phyloP scores from a whole-genome alignment of 2,797 vertebrate species.

The Ispidina picta region DNA sequence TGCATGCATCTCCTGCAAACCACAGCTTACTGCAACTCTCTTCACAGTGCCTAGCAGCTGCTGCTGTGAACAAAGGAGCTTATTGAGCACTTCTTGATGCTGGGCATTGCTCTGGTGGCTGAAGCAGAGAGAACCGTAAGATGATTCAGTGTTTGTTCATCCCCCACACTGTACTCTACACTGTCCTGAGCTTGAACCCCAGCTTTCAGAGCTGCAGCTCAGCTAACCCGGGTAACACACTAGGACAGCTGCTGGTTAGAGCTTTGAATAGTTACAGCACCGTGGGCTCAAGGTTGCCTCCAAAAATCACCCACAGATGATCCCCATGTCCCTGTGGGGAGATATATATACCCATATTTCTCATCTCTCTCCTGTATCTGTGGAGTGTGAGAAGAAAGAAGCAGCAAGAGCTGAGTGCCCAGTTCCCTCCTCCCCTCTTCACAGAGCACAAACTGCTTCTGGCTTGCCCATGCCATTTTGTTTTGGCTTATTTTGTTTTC shows the following conservation, averaged over 20 bases:
- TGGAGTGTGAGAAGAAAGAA: neutral
- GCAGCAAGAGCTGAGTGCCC: neutral
- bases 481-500: neutral
- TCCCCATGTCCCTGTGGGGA: neutral
- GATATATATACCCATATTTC: neutral
- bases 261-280: neutral
- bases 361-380: neutral
- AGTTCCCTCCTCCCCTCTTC: neutral
- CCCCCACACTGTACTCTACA: fast-evolving
- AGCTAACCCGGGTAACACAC: neutral
- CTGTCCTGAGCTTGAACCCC: conserved; percentile 31
- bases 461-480: neutral
- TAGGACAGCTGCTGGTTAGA: neutral
- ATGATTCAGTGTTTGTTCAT: conserved; percentile 35
- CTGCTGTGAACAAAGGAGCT: conserved; percentile 26
- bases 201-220: neutral
- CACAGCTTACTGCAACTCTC: neutral
- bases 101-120: conserved; percentile 4
- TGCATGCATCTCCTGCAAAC: neutral
- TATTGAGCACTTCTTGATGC: conserved; percentile 10
- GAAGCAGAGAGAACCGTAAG: neutral
- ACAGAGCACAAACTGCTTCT: neutral
- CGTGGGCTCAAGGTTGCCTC: neutral
- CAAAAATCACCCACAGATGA: neutral
- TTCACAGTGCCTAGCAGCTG: conserved; percentile 20